Base-by-base conservation (phyloP, 2,113 vertebrate genomes). In the Orthonyx spaldingii region DNA sequence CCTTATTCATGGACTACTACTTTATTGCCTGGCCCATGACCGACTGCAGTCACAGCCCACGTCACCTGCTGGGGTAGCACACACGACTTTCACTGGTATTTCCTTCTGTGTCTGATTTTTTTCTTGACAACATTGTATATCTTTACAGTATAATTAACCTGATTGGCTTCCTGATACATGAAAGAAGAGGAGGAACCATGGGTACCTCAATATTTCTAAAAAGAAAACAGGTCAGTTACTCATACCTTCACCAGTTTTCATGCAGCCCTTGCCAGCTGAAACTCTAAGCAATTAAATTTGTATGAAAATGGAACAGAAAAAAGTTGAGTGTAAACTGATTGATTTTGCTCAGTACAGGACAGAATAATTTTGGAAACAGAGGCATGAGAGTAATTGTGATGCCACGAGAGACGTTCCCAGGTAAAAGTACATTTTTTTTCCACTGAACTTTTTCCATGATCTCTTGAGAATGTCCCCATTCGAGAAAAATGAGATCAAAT, bases 301-400 rank as follows among this genome's bases (percentile, higher is more conserved):
- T 66, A 35, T 80, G 41, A 66, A 75, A 81, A 69, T 39, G 8
- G 27, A 76, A 39, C n/a, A 4, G 55, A 50, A 42, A 76, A 87
- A 65, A 85, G 3, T 35, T 77, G 42, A 57, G 50, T 55, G 32
- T 30, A 74, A 92, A 68, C 22, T 28, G 33, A 16, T 32, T 46
- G 55, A 71, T 82, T 89, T 88, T 72, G 4, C 42, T 83, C 24
- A 49, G 15, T 71, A n/a, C 16, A 16, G 33, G 32, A 47, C 26
- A 49, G 30, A 23, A 79, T 64, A 63, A 64, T 71, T 90, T 94
- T 83, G 64, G 60, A 80, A 95, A 71, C 13, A 42, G 49, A 68
- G n/a, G 8, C 30, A 37, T 37, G 21, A 76, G 42, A 85, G 44
- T 18, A 93, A 32, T 18, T 81, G 26, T 42, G 42, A 33, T 71